Percentiles rank a stretch among this genome's conserved stretches.
phyloP scores from a whole-genome alignment of 1,140 invertebrate species.

The Philaenus spumarius region DNA sequence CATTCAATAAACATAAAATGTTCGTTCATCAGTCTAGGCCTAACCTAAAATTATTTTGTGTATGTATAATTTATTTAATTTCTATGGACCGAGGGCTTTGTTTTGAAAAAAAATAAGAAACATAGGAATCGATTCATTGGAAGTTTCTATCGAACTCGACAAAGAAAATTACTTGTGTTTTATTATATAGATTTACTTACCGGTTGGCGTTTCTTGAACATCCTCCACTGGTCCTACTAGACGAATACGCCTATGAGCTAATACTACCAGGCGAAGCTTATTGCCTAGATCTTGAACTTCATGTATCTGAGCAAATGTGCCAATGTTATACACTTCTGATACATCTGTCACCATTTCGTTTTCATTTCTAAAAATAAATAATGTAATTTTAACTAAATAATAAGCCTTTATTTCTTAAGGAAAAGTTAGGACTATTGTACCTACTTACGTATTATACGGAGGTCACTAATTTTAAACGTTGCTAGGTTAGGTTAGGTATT shows the following conservation, averaged over 20 bases:
- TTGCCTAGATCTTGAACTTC: slow-evolving; percentile 95
- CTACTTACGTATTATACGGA: too few relatives aligned
- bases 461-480: too few relatives aligned
- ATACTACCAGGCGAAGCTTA: slow-evolving; percentile 83
- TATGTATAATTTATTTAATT: too few relatives aligned
- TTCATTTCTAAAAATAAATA: slow-evolving; percentile 54
- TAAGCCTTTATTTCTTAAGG: not conserved
- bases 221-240: slow-evolving; percentile 73
- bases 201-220: slow-evolving; percentile 43
- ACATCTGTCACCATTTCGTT: slow-evolving; percentile 80
- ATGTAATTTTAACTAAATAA: not conserved
- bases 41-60: too few relatives aligned
- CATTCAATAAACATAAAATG: too few relatives aligned
- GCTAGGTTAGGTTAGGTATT: too few relatives aligned
- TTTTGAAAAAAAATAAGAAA: too few relatives aligned
- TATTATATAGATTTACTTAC: not conserved
- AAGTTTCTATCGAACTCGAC: too few relatives aligned
- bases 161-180: too few relatives aligned
- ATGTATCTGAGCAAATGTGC: slow-evolving; percentile 97
- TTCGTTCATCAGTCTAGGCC: too few relatives aligned
- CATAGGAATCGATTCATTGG: too few relatives aligned
- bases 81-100: too few relatives aligned
- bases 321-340: slow-evolving; percentile 84
- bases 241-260: slow-evolving; percentile 85
- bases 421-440: not conserved